Percentiles rank a stretch among this genome's conserved stretches.
Conservation (phyloP, 2,888 invertebrate genomes). For the Nephrotoma guestfalica region DNA sequence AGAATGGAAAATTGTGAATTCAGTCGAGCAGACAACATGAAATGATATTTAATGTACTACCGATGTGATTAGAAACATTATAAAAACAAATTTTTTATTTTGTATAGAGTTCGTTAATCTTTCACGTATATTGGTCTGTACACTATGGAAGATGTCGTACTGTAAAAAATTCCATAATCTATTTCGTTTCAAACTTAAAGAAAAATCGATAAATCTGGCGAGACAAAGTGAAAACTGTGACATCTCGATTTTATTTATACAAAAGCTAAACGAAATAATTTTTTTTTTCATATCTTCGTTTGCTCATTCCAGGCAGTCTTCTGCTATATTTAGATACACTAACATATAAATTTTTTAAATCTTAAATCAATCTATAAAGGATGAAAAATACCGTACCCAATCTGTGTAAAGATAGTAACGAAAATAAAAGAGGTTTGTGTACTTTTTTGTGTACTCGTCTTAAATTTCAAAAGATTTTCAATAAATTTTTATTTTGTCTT, state of each 20-base stretch:
- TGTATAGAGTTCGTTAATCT: not conserved
- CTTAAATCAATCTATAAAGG: not conserved
- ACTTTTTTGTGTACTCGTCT: not conserved
- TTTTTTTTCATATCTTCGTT: not conserved
- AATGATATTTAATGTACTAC: too few relatives aligned
- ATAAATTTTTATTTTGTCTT: not conserved
- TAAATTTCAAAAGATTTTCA: not conserved
- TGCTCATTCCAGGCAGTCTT: not conserved
- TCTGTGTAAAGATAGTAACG: not conserved
- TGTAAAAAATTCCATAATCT: not conserved
- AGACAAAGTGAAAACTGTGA: not conserved
- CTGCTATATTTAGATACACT: not conserved
- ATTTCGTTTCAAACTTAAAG: not conserved
- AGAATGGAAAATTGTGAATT: too few relatives aligned
- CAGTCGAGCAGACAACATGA: too few relatives aligned
- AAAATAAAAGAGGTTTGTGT: not conserved
- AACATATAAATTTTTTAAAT: not conserved
- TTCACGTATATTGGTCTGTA: not conserved
- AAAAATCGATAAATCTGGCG: not conserved
- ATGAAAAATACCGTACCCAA: not conserved
- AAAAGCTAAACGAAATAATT: not conserved
- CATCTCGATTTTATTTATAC: not conserved
- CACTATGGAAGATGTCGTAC: not conserved
- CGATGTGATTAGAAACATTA: not conserved
- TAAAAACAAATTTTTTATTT: not conserved